Conservation (phyloP, 2,888 invertebrate genomes). For the Meliscaeva auricollis region DNA sequence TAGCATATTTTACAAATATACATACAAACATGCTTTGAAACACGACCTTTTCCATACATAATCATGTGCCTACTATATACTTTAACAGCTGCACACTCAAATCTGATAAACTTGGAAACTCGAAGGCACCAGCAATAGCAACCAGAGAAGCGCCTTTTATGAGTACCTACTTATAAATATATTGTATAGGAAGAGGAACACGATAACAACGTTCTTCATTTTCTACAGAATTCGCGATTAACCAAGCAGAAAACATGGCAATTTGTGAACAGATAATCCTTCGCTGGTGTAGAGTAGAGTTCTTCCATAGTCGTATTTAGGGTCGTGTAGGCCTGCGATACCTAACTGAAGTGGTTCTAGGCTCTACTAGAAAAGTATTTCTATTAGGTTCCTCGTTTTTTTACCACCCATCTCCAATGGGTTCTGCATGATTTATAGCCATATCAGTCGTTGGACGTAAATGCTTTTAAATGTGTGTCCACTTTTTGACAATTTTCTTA, state of each 20-base stretch:
- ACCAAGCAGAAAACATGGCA: constrained; percentile 77
- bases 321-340: neutral
- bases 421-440: too few species aligned
- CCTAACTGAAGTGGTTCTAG: too few species aligned
- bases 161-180: neutral
- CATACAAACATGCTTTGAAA: constrained; percentile 19
- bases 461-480: too few species aligned
- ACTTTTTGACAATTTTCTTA: too few species aligned
- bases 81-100: neutral
- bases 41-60: constrained; percentile 10
- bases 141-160: neutral
- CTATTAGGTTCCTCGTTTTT: too few species aligned
- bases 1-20: constrained; percentile 13
- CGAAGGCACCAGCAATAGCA: neutral
- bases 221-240: constrained; percentile 27
- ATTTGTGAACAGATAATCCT: constrained; percentile 59
- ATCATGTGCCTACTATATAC: neutral
- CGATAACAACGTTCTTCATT: constrained; percentile 13
- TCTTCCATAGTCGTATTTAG: neutral
- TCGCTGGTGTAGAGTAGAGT: too few species aligned
- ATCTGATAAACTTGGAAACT: constrained; percentile 13
- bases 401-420: too few species aligned
- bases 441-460: too few species aligned
- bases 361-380: too few species aligned
- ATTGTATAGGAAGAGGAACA: neutral